These are phyloP conservation scores for Chloroclystis v-ata DNA, from an alignment of 2,888 invertebrate species.

Conservation along the genomic window DNA sequence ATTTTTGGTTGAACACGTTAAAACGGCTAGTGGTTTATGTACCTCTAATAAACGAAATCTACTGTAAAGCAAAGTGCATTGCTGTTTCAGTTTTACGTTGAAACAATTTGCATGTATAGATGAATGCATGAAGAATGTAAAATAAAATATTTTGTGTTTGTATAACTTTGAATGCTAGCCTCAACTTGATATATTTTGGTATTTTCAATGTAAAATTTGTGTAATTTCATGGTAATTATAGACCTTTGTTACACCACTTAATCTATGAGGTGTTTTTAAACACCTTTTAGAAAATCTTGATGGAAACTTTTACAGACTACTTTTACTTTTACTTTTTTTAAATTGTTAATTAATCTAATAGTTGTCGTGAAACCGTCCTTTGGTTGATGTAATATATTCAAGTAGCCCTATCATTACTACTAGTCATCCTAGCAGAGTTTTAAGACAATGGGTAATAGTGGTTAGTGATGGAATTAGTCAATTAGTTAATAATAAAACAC, in stretches of 20 bases:
- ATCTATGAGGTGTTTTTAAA: slow-evolving; percentile 9
- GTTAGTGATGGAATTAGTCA: slow-evolving; percentile 12
- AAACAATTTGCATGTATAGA: slow-evolving; percentile 1
- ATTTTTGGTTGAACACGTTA: too few species aligned
- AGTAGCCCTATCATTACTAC: slow-evolving; percentile 23
- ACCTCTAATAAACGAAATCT: too few species aligned
- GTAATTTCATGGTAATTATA: too few species aligned
- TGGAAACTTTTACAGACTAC: too few species aligned
- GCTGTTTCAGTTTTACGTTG: too few species aligned
- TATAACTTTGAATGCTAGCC: too few species aligned
- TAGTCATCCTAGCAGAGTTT: slow-evolving; percentile 32
- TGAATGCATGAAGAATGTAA: neutral
- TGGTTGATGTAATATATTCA: slow-evolving; percentile 20
- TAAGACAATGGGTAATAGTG: slow-evolving; percentile 13
- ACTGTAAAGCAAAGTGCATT: too few species aligned
- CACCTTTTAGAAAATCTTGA: too few species aligned
- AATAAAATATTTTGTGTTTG: neutral
- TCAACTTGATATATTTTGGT: neutral
- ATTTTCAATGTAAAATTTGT: neutral
- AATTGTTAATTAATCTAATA: slow-evolving; percentile 19
- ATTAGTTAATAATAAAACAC: slow-evolving; percentile 8
- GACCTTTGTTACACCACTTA: neutral
- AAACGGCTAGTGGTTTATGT: too few species aligned
- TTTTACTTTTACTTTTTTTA: too few species aligned
- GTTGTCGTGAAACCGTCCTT: slow-evolving; percentile 26